Evolutionary conservation across 2,113 vertebrate species (phyloP).

Genomic region (Sinocyclocheilus anshuiensis): DNA sequence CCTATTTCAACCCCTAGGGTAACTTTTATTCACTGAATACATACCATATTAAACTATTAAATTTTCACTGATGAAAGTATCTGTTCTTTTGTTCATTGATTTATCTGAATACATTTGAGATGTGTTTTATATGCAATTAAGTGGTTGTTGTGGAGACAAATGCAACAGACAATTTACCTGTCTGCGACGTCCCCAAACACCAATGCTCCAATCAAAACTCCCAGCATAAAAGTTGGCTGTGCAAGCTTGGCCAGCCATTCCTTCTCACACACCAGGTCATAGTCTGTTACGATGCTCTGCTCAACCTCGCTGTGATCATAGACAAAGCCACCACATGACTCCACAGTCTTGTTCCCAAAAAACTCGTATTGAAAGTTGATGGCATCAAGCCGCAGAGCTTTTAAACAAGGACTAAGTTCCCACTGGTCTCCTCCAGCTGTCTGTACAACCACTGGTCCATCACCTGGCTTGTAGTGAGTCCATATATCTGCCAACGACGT

Average conservation of each 20-base stretch:
- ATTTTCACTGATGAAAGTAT: no score
- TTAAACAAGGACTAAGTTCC: slow-evolving; percentile 85
- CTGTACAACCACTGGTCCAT: slow-evolving; percentile 77
- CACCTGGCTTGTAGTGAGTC: slow-evolving; percentile 67
- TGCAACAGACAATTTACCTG: slow-evolving; percentile 74
- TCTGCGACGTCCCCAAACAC: slow-evolving; percentile 90
- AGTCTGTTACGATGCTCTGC: slow-evolving; percentile 85
- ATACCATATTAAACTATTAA: not conserved
- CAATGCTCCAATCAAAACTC: slow-evolving; percentile 87
- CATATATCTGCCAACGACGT: slow-evolving; percentile 77
- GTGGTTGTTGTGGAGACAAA: not conserved
- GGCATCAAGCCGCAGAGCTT: slow-evolving; percentile 69
- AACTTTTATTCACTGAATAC: not conserved
- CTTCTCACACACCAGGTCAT: slow-evolving; percentile 89
- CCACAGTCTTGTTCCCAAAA: slow-evolving; percentile 76
- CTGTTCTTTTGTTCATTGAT: not conserved
- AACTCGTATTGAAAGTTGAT: slow-evolving; percentile 74
- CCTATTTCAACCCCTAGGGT: not conserved
- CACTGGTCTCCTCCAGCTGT: slow-evolving; percentile 83
- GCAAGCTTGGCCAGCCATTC: slow-evolving; percentile 88
- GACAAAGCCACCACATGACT: slow-evolving; percentile 79
- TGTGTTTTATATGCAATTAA: not conserved
- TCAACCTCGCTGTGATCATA: slow-evolving; percentile 83
- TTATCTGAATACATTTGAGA: not conserved
- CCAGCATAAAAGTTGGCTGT: slow-evolving; percentile 91